A percentile compares a stretch with the other conserved stretches of the same genome.
Conservation (phyloP, 2,113 vertebrate species). For the Rallus limicola region DNA sequence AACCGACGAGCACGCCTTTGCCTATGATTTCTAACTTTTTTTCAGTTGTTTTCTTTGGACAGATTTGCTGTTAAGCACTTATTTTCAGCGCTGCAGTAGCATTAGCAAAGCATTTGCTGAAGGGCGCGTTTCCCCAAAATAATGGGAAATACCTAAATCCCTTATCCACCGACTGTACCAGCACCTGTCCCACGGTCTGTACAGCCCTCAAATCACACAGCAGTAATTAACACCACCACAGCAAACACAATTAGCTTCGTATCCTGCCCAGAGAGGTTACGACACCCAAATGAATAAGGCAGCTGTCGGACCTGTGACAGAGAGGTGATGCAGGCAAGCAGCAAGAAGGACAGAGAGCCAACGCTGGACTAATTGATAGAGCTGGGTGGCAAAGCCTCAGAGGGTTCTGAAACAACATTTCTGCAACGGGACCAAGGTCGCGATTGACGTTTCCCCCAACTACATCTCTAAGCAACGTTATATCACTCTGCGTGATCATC, state of each 20-base stretch:
- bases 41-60: slow-evolving; percentile 26
- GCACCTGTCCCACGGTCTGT: fast-evolving
- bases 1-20: neutral
- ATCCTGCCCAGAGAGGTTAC: neutral
- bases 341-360: neutral
- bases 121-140: neutral
- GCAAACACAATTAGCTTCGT: neutral
- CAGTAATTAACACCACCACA: neutral
- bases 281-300: neutral
- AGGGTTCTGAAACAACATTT: neutral
- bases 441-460: neutral
- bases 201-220: neutral
- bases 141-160: fast-evolving
- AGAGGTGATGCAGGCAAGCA: neutral
- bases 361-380: neutral
- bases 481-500: neutral
- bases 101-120: neutral
- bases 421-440: neutral
- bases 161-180: neutral
- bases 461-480: neutral
- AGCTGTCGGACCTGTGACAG: neutral
- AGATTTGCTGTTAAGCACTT: neutral
- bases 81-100: neutral
- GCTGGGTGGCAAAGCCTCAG: neutral
- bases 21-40: slow-evolving; percentile 8